phyloP scores from a whole-genome alignment of 1,140 invertebrate species.

The Zaprionus lachaisei region DNA sequence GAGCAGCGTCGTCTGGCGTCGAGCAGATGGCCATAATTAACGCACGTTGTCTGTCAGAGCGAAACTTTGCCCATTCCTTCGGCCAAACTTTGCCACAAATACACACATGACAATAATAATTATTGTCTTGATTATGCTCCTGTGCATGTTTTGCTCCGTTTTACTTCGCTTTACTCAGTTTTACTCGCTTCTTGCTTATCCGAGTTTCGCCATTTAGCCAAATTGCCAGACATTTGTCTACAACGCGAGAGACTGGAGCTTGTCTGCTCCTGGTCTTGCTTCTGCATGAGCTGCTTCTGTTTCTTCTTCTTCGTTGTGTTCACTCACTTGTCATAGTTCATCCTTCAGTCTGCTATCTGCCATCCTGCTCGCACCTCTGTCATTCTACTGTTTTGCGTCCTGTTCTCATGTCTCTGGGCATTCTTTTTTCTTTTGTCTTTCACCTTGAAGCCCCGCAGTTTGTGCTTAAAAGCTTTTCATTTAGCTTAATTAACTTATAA shows the following conservation, averaged over 20 bases:
- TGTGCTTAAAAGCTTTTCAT: slow-evolving; percentile 77
- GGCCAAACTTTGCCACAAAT: slow-evolving; percentile 59
- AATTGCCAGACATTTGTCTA: slow-evolving; percentile 83
- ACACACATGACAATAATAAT: slow-evolving; percentile 83
- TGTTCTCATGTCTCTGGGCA: slow-evolving; percentile 33
- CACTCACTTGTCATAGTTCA: slow-evolving; percentile 33
- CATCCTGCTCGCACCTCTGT: slow-evolving; percentile 10
- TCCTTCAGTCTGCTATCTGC: slow-evolving; percentile 14
- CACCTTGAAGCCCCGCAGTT: slow-evolving; percentile 48
- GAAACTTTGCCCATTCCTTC: slow-evolving; percentile 12
- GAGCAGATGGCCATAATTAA: slow-evolving; percentile 78
- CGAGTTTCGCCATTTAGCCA: slow-evolving; percentile 78
- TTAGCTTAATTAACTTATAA: slow-evolving; percentile 83
- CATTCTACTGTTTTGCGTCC: slow-evolving; percentile 1
- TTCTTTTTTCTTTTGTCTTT: slow-evolving; percentile 50
- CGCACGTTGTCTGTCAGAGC: slow-evolving; percentile 66
- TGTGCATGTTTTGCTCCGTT: slow-evolving; percentile 77
- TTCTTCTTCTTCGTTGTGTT: slow-evolving; percentile 10
- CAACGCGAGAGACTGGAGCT: slow-evolving; percentile 1
- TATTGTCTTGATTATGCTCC: slow-evolving; percentile 82
- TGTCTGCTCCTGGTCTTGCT: background rate
- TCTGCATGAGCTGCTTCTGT: background rate
- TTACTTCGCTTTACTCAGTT: slow-evolving; percentile 68
- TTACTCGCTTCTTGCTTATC: slow-evolving; percentile 57
- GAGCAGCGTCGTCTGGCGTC: slow-evolving; percentile 50